Percentiles rank a stretch among this genome's conserved stretches.
phyloP scores from a whole-genome alignment of 2,888 invertebrate genomes.

The Chrysolina haemoptera region DNA sequence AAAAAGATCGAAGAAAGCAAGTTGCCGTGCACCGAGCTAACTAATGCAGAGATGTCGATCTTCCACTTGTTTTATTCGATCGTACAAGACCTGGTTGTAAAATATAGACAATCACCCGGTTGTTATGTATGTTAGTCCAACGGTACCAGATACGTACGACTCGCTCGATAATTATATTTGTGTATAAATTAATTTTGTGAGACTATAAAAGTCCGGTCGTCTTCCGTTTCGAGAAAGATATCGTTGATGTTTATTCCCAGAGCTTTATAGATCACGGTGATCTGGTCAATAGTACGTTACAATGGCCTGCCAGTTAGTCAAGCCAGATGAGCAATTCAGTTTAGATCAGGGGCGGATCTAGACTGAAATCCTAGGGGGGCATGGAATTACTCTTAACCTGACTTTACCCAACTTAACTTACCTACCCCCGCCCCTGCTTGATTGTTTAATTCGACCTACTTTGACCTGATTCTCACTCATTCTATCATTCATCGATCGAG shows the following conservation, averaged over 20 bases:
- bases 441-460: no score
- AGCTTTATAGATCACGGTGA: constrained; percentile 9
- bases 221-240: constrained; percentile 21
- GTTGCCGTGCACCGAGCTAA: constrained; percentile 44
- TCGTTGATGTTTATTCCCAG: background rate
- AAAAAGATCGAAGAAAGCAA: constrained; percentile 44
- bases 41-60: constrained; percentile 53
- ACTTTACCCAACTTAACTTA: no score
- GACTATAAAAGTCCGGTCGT: constrained; percentile 31
- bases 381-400: no score
- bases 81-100: constrained; percentile 53
- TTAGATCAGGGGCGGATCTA: no score
- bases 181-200: constrained; percentile 55
- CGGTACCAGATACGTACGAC: constrained; percentile 45
- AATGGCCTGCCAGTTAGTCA: background rate
- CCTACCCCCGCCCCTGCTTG: no score
- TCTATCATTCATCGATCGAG: no score
- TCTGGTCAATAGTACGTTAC: constrained; percentile 2
- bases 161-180: constrained; percentile 56
- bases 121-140: constrained; percentile 46
- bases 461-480: no score
- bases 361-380: no score
- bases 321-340: background rate
- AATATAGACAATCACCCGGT: constrained; percentile 52
- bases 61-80: constrained; percentile 54